Evolutionary conservation across 2,113 vertebrate species (phyloP).

Genomic region (Charadrius vociferus): DNA sequence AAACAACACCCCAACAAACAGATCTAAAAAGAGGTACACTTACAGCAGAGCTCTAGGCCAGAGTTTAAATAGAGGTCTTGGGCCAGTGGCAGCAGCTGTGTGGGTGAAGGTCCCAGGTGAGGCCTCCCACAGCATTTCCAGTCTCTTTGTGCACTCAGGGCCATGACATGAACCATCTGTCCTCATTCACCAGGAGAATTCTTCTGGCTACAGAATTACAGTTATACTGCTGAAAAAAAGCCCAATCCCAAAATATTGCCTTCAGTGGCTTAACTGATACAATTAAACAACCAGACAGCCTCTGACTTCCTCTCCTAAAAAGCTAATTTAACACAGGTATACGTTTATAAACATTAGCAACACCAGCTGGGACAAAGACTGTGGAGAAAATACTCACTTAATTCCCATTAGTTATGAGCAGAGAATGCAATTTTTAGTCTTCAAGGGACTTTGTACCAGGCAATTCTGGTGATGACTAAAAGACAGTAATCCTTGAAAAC

Average conservation of each 20-base stretch:
- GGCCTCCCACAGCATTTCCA: neutral
- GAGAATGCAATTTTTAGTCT: neutral
- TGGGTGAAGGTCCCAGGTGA: neutral
- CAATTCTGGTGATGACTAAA: neutral
- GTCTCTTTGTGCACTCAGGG: rapidly evolving
- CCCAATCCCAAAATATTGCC: neutral
- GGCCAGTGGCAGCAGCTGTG: neutral
- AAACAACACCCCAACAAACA: neutral
- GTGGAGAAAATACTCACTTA: neutral
- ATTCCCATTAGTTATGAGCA: neutral
- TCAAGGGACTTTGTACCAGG: neutral
- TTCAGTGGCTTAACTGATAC: neutral
- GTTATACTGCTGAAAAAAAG: neutral
- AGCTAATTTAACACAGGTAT: neutral
- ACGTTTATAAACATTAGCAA: neutral
- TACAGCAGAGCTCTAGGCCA: neutral
- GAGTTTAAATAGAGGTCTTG: neutral
- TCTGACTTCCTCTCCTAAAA: neutral
- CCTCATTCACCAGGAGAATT: neutral
- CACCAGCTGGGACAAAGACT: neutral
- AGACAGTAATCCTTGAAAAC: slow-evolving; percentile 7
- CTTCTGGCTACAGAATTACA: neutral
- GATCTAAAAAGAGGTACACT: neutral
- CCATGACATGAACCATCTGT: neutral
- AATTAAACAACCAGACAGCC: neutral